Base-by-base conservation (phyloP, 2,888 invertebrate genomes). In the Drosophila affinis region DNA sequence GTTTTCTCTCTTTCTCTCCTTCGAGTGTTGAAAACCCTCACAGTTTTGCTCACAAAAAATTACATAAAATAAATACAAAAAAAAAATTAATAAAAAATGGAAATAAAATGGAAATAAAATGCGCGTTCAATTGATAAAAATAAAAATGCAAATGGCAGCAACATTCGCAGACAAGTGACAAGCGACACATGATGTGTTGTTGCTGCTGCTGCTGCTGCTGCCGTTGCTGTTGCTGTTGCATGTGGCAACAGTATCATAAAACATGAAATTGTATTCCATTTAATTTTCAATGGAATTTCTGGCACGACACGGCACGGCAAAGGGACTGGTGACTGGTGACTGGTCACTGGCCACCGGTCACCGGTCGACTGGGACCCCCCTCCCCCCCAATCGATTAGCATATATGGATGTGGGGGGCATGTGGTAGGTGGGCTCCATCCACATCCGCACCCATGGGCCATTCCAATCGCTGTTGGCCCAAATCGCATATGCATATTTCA, bases 1-100 rank as follows among this genome's bases (percentile, higher is more conserved):
- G 86, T 87, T 87, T 81, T 87, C 82, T 79, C 81, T 78, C 78
- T 74, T 55, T 52, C 57, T 64, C 3, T n/a, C 39, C 3, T 7
- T 39, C 39, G 39, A 14, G 39, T 39, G 39, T 39, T 39, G 39
- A 39, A 39, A 39, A 39, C 14, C 60, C 58, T 45, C 39, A 18
- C 17, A 54, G 39, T 59, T 55, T 74, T 53, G 10, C 5, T 29
- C 4, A 27, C 4, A 14, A 39, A 39, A n/a, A 39, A 7, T 6
- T 14, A n/a, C 14, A 39, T 14, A 6, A n/a, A 39, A 39, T n/a
- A 39, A 39, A 39, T n/a, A 39, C 39, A 21, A 21, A 21, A 39
- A 39, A 39, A 39, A 39, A 39, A 39, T 39, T 0, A 14, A n/a
- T 39, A 39, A 39, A 39, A 34, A 34, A 34, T 34, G 12, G 2